These are phyloP conservation scores for Steinernema feltiae DNA, from an alignment of 1,140 invertebrate species.

Conservation along the genomic window DNA sequence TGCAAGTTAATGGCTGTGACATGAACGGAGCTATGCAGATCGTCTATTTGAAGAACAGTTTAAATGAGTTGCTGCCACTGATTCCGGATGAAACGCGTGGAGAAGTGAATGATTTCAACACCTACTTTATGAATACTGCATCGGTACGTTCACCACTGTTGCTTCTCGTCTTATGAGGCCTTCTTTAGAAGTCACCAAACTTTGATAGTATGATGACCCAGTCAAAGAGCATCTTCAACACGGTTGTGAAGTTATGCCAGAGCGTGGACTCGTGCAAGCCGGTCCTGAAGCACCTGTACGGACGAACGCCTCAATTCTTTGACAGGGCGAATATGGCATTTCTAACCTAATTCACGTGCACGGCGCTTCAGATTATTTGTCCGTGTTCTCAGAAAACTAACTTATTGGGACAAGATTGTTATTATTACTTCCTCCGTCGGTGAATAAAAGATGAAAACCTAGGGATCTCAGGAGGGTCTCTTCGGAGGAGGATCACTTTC, in stretches of 20 bases:
- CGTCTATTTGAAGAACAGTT: slow-evolving; percentile 9
- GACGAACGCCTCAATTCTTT: not conserved
- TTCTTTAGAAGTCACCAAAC: slow-evolving; percentile 4
- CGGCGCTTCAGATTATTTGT: not conserved
- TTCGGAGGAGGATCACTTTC: no score
- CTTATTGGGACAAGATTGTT: not conserved
- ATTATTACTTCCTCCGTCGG: no score
- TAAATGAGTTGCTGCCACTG: slow-evolving; percentile 18
- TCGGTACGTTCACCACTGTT: slow-evolving; percentile 9
- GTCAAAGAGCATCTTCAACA: slow-evolving; percentile 25
- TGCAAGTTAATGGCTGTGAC: slow-evolving; percentile 3
- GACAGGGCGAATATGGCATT: not conserved
- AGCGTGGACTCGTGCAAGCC: not conserved
- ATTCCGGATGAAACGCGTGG: slow-evolving; percentile 26
- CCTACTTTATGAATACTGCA: slow-evolving; percentile 24
- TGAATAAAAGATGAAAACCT: no score
- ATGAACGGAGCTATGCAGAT: not conserved
- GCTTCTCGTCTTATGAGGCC: not conserved
- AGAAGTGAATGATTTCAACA: slow-evolving; percentile 27
- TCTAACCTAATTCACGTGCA: not conserved
- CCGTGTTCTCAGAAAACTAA: not conserved
- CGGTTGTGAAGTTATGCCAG: slow-evolving; percentile 45
- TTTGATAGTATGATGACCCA: not conserved
- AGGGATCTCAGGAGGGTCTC: no score
- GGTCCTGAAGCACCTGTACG: not conserved